A percentile compares a stretch with the other conserved stretches of the same genome.
Evolutionary conservation across 2,113 vertebrate genomes (phyloP).

Genomic region (Serranochromis macrocephalus): DNA sequence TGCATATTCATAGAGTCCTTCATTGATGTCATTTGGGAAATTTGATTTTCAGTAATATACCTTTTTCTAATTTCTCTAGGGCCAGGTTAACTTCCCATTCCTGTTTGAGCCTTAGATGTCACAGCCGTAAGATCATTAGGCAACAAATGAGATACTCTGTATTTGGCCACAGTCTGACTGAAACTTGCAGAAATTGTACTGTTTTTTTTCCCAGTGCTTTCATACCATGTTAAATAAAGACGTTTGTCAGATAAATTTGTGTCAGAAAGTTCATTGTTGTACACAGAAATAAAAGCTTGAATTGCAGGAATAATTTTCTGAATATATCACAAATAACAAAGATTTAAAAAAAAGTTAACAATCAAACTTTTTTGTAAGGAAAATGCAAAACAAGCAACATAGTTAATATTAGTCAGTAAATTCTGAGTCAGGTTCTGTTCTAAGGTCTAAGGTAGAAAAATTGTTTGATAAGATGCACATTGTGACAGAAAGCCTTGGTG

Average conservation of each 20-base stretch:
- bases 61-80: slow-evolving; percentile 30
- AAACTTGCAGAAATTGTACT: not conserved
- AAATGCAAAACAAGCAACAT: not conserved
- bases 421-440: not conserved
- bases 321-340: not conserved
- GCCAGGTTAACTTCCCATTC: slow-evolving; percentile 60
- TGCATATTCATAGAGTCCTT: not conserved
- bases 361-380: not conserved
- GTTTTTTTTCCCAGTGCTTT: not conserved
- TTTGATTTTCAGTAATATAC: not conserved
- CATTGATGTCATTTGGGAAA: not conserved
- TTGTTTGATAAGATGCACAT: not conserved
- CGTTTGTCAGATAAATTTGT: not conserved
- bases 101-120: slow-evolving; percentile 61
- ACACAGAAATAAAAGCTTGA: not conserved
- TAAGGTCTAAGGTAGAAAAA: not conserved
- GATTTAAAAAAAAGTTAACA: not conserved
- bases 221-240: slow-evolving; percentile 35
- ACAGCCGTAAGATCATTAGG: not conserved
- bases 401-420: not conserved
- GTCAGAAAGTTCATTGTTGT: not conserved
- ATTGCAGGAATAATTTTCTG: not conserved
- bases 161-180: not conserved
- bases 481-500: not conserved
- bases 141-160: not conserved